phyloP scores from a whole-genome alignment of 2,113 vertebrate genomes.

The Strix uralensis region DNA sequence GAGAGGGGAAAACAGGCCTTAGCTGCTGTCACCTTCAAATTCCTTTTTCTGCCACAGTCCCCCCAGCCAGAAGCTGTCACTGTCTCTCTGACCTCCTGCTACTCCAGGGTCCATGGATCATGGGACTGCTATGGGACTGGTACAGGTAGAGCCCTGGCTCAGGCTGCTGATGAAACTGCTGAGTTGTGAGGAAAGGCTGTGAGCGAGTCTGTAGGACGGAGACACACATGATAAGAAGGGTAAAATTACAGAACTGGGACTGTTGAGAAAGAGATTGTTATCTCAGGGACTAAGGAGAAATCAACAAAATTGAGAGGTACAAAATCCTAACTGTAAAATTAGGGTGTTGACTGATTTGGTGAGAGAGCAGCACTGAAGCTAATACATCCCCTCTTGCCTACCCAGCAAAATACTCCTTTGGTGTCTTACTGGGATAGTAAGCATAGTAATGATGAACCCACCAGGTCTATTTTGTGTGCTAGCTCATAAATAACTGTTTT shows the following conservation, averaged over 20 bases:
- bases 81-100: background rate
- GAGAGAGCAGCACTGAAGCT: background rate
- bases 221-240: rapidly evolving
- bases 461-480: background rate
- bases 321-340: background rate
- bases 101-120: background rate
- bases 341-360: background rate
- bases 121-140: background rate
- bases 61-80: background rate
- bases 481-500: background rate
- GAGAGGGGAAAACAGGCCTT: background rate
- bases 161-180: background rate
- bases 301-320: background rate
- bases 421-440: background rate
- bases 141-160: background rate
- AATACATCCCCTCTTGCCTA: rapidly evolving
- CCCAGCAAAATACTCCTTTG: background rate
- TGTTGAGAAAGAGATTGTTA: background rate
- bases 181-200: background rate
- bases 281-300: background rate
- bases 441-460: background rate
- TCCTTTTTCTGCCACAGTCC: background rate
- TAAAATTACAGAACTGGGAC: background rate
- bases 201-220: background rate
- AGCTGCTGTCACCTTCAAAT: background rate